Conservation (phyloP, 2,113 vertebrate species). For the Synchiropus splendidus region DNA sequence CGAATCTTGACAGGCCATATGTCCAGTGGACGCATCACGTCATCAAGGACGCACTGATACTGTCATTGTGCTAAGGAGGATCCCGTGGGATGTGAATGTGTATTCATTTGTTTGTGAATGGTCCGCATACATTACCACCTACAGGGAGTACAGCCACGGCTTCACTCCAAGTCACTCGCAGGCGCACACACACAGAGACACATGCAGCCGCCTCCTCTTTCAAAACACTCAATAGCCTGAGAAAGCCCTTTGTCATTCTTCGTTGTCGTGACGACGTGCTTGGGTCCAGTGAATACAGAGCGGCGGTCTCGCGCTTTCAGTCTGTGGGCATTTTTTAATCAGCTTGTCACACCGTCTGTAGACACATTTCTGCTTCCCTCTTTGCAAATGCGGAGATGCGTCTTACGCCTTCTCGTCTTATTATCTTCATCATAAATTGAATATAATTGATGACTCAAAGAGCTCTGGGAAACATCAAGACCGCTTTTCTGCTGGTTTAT, state of each 20-base stretch:
- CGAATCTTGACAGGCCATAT: constrained; percentile 26
- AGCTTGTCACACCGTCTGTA: constrained; percentile 51
- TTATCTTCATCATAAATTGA: constrained; percentile 6
- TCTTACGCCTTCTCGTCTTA: neutral
- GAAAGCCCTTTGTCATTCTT: constrained; percentile 61
- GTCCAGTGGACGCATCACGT: constrained; percentile 29
- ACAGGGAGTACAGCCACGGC: constrained; percentile 41
- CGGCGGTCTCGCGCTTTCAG: constrained; percentile 38
- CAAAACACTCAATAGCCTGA: constrained; percentile 54
- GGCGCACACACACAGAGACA: constrained; percentile 19
- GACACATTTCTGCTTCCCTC: constrained; percentile 20
- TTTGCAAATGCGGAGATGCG: constrained; percentile 8
- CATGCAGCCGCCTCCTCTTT: constrained; percentile 54
- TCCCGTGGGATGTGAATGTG: constrained; percentile 38
- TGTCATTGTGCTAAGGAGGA: constrained; percentile 50
- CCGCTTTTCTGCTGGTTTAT: constrained; percentile 31
- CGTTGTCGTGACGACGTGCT: constrained; percentile 67
- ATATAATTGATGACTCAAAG: constrained; percentile 22
- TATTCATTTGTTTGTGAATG: constrained; percentile 58
- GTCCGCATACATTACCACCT: constrained; percentile 68
- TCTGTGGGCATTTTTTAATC: constrained; percentile 60
- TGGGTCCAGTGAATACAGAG: constrained; percentile 48
- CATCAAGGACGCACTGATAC: constrained; percentile 26
- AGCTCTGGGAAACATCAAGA: constrained; percentile 30
- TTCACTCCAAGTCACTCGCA: constrained; percentile 9